Conservation (phyloP, 2,797 vertebrate species). For the Geotrypetes seraphini region DNA sequence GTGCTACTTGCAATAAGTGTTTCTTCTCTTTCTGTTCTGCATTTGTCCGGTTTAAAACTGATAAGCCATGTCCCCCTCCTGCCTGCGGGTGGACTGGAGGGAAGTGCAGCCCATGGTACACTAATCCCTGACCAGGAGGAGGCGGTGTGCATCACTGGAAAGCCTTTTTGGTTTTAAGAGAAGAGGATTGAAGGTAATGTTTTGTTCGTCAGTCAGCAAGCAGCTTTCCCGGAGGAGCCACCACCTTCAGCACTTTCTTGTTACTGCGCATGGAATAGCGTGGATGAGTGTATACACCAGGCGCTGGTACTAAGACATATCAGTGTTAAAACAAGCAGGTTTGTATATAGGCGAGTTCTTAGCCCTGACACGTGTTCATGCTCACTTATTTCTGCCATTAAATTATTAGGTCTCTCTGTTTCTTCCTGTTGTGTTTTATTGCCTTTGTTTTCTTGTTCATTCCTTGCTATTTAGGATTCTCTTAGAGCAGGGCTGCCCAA, state of each 20-base stretch:
- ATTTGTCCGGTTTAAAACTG: slow-evolving; percentile 30
- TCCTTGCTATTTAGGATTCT: too few relatives aligned
- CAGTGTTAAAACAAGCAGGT: slow-evolving; percentile 49
- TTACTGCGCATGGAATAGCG: slow-evolving; percentile 27
- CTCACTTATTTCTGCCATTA: slow-evolving; percentile 45
- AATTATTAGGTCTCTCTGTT: slow-evolving; percentile 51
- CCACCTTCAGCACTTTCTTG: slow-evolving; percentile 26
- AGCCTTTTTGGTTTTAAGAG: slow-evolving; percentile 11
- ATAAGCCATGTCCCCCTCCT: slow-evolving; percentile 29
- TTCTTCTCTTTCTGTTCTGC: slow-evolving; percentile 23
- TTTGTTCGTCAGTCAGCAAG: slow-evolving; percentile 22
- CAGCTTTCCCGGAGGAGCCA: slow-evolving; percentile 20
- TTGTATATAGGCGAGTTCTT: slow-evolving; percentile 35
- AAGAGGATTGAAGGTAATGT: slow-evolving; percentile 30
- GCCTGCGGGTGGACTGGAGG: slow-evolving; percentile 28
- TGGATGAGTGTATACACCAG: slow-evolving; percentile 23
- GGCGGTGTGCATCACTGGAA: slow-evolving; percentile 36
- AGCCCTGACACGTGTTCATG: slow-evolving; percentile 33
- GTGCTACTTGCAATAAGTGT: slow-evolving; percentile 43
- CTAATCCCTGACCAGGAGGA: slow-evolving; percentile 31
- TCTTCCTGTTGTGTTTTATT: slow-evolving; percentile 19
- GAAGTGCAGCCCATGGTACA: slow-evolving; percentile 15
- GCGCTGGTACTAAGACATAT: slow-evolving; percentile 33
- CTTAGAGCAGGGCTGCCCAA: too few relatives aligned
- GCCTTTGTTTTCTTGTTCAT: too few relatives aligned